These are phyloP conservation scores for Xenopus laevis DNA, from an alignment of 2,113 vertebrate genomes.

Conservation along the genomic window DNA sequence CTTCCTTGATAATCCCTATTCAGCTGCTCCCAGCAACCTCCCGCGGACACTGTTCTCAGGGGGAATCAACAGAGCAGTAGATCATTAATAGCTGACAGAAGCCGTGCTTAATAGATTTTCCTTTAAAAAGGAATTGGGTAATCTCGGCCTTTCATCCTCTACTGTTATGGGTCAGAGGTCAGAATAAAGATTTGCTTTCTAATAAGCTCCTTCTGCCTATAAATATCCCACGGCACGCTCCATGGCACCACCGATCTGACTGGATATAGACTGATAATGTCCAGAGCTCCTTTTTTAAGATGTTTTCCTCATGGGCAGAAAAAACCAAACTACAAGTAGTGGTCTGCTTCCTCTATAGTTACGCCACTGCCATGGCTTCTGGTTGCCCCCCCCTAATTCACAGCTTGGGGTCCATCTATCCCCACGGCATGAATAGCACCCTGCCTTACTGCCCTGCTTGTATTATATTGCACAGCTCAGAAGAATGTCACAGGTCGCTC, in stretches of 20 bases:
- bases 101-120: background rate
- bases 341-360: no score
- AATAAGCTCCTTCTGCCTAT: slow-evolving; percentile 1
- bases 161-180: slow-evolving; percentile 2
- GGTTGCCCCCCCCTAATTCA: background rate
- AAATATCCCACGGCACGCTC: background rate
- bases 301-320: background rate
- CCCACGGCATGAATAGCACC: no score
- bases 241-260: background rate
- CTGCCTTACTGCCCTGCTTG: no score
- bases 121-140: background rate
- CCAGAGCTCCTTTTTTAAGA: background rate
- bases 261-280: slow-evolving; percentile 4
- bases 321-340: background rate
- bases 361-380: background rate
- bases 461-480: background rate
- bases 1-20: background rate
- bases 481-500: background rate
- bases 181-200: slow-evolving; percentile 33
- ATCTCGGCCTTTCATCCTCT: background rate
- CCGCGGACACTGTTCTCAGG: no score
- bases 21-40: background rate
- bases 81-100: no score
- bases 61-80: no score
- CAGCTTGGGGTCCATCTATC: no score